Evolutionary conservation across 2,113 vertebrate genomes (phyloP), one percentile per base, ranked within the genome.

Genomic region (Aleadryas rufinucha): DNA sequence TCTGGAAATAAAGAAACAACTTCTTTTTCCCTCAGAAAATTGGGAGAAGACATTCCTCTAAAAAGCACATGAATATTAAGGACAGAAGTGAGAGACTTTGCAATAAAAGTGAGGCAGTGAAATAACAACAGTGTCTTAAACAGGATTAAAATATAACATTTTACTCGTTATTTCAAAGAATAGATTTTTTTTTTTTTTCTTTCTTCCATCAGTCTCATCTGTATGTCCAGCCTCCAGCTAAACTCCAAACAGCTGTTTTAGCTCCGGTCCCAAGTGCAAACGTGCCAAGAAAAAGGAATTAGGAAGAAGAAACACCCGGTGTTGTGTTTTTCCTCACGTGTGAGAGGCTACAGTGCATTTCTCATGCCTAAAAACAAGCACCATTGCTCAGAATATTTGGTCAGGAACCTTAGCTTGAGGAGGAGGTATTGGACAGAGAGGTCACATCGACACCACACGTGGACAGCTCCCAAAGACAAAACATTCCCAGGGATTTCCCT

Each of bases 121-220:
- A 96, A 95, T 75, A 96, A 93, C 35, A 92, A 95, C 90, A 94
- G 44, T 76, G 80, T 75, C 69, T 94, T 95, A 63, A 92, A 94
- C 53, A 66, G 89, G 69, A 82, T 92, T 82, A 96, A 95, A 97
- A 96, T 87, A 87, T 6, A 95, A 78, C 41, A 91, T 94, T 95
- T 95, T 94, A 91, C 95, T 95, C 12, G 21, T 79, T 89, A 64
- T 93, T 94, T 84, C 84, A 94, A 94, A 96, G 64, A 94, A 96
- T 92, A 97, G 49, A 84, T 19, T 53, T 69, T 75, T 77, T 53
- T 69, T 75, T 77, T 76, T 68, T 77, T 91, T 52, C 42, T 94
- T 75, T 28, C 50, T 87, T 87, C 61, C 89, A 82, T 79, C 56
- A 53, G 71, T 79, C 60, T 96, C 56, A 85, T 57, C 47, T 86